These are phyloP conservation scores for Prosapia bicincta DNA, from an alignment of 2,888 invertebrate genomes.

Conservation along the genomic window DNA sequence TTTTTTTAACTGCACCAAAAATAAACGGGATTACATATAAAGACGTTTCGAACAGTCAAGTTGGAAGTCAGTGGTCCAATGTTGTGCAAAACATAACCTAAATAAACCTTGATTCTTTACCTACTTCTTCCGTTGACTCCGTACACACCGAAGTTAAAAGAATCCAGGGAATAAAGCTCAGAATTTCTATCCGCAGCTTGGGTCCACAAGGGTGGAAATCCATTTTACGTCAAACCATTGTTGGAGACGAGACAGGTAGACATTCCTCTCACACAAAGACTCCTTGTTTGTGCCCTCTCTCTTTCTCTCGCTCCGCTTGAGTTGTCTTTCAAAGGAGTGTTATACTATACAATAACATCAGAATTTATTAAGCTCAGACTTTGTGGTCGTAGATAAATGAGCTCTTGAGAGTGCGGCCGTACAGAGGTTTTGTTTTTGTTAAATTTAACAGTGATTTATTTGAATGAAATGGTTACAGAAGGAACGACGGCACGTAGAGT, in stretches of 20 bases:
- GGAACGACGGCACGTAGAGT: too few relatives aligned
- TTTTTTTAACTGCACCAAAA: too few relatives aligned
- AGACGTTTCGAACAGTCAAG: too few relatives aligned
- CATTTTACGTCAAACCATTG: conserved; percentile 20
- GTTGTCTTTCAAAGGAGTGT: not conserved
- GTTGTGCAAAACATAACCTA: too few relatives aligned
- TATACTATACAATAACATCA: not conserved
- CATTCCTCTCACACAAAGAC: not conserved
- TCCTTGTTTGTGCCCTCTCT: not conserved
- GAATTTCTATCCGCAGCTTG: not conserved
- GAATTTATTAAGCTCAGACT: not conserved
- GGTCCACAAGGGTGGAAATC: conserved; percentile 17
- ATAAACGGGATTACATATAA: too few relatives aligned
- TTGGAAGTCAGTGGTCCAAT: too few relatives aligned
- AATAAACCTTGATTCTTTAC: too few relatives aligned
- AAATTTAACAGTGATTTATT: not conserved
- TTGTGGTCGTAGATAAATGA: not conserved
- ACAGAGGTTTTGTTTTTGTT: not conserved
- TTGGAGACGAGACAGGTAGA: conserved; percentile 3
- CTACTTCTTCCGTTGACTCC: too few relatives aligned
- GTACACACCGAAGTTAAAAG: too few relatives aligned
- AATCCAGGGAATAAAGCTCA: not conserved
- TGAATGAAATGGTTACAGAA: too few relatives aligned
- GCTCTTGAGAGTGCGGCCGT: not conserved
- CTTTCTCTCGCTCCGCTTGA: not conserved